Conservation (phyloP, 2,797 vertebrate species). For the Fratercula arctica region DNA sequence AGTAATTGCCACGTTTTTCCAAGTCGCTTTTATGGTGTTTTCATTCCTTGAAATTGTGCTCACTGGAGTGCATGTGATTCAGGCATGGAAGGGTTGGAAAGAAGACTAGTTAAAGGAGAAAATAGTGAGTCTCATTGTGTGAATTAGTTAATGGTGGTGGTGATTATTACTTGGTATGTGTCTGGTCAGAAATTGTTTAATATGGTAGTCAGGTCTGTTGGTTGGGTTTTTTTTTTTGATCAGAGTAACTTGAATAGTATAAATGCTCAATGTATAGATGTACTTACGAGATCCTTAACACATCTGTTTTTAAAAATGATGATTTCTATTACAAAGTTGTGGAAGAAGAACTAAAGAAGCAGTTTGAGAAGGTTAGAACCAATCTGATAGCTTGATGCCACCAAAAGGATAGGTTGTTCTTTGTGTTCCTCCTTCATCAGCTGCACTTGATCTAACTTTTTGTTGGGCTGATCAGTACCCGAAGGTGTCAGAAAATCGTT, state of each 20-base stretch:
- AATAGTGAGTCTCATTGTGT: background rate
- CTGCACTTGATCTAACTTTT: background rate
- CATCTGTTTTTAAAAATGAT: rapidly evolving
- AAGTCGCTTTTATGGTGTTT: background rate
- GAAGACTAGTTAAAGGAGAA: background rate
- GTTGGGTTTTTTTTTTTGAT: background rate
- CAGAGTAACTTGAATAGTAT: background rate
- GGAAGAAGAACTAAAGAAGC: background rate
- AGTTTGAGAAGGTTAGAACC: background rate
- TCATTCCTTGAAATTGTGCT: background rate
- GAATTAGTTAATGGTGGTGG: background rate
- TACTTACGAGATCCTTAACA: background rate
- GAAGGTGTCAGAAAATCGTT: background rate
- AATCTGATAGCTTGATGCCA: background rate
- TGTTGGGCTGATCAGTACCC: background rate
- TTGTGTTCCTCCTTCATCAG: background rate
- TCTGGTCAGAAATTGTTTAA: background rate
- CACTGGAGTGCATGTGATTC: background rate
- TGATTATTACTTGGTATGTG: background rate
- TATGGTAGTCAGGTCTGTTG: rapidly evolving
- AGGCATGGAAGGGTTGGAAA: background rate
- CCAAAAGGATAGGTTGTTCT: background rate
- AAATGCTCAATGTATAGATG: background rate
- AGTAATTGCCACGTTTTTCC: background rate
- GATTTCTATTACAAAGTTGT: background rate